Base-by-base conservation (phyloP, 2,113 vertebrate genomes). In the Laticauda colubrina region DNA sequence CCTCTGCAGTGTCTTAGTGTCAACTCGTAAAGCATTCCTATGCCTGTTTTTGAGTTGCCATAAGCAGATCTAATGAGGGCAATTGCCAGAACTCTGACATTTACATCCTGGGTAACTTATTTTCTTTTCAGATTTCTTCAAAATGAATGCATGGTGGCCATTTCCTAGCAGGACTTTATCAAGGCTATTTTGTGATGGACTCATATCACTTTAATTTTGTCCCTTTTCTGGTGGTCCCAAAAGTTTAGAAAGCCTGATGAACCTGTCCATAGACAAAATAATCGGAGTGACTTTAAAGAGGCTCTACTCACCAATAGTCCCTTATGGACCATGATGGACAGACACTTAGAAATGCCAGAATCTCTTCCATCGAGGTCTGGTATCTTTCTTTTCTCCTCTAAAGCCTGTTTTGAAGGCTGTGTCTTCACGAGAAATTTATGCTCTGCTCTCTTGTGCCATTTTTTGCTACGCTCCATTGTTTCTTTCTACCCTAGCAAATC, bases 301-400 rank as follows among this genome's bases (percentile, higher is more conserved):
- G 23, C 26, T 20, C 14, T 39, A 75, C n/a, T 7, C n/a, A 39
- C 5, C 69, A 81, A 81, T 81, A 8, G 29, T 88, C 53, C 53
- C 43, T 26, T 39, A 21, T 20, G 3, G 11, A 15, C 59, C 45
- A 11, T 90, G 24, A 7, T 45, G 29, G 43, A 14, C 29, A 45
- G 43, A 14, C 29, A 45, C 12, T n/a, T 90, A 43, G 29, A 3
- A 39, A 20, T 0, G 14, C 24, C 48, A 24, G 3, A 4, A 1
- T 48, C 45, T 51, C 2, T 21, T 61, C 54, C 18, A 29, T n/a
- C 5, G 24, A 61, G 56, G 0, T 61, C 59, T 56, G n/a, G 89
- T 64, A 93, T 1, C n/a, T 95, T 93, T 87, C 34, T 45, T 87
- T 86, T 48, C 11, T 88, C 54, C n/a, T 88, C 43, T 21, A 55